These are phyloP conservation scores for Mareca penelope DNA, from an alignment of 2,797 vertebrate species.

Conservation along the genomic window DNA sequence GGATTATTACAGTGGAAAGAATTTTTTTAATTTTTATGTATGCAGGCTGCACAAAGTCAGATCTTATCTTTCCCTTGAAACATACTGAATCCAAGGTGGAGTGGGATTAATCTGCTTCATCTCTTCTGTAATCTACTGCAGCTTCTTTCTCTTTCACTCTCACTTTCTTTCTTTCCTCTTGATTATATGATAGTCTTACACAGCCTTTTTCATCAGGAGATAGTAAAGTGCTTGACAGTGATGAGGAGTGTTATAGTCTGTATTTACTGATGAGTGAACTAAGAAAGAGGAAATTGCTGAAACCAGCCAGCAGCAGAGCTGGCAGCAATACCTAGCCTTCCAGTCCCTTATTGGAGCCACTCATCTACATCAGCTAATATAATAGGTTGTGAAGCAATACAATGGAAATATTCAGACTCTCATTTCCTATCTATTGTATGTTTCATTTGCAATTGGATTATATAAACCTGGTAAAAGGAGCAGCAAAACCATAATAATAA, in stretches of 20 bases:
- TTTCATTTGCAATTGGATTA: neutral
- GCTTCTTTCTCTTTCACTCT: neutral
- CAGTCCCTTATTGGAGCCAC: neutral
- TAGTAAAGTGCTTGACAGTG: neutral
- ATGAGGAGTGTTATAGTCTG: neutral
- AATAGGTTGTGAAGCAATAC: neutral
- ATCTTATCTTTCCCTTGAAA: neutral
- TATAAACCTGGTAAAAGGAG: neutral
- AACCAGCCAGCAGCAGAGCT: neutral
- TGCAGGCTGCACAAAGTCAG: neutral
- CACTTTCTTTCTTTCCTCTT: neutral
- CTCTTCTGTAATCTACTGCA: neutral
- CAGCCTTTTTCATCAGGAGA: neutral
- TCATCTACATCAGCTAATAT: neutral
- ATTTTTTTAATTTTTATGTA: neutral
- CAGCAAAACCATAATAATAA: neutral
- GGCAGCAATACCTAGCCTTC: neutral
- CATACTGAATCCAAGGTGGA: neutral
- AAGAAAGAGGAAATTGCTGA: neutral
- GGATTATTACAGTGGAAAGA: neutral
- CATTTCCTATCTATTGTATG: neutral
- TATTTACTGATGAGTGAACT: neutral
- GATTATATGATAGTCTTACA: neutral
- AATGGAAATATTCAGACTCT: neutral
- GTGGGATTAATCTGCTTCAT: neutral